Conservation (phyloP, 2,888 invertebrate species). For the Chymomyza caudatula region DNA sequence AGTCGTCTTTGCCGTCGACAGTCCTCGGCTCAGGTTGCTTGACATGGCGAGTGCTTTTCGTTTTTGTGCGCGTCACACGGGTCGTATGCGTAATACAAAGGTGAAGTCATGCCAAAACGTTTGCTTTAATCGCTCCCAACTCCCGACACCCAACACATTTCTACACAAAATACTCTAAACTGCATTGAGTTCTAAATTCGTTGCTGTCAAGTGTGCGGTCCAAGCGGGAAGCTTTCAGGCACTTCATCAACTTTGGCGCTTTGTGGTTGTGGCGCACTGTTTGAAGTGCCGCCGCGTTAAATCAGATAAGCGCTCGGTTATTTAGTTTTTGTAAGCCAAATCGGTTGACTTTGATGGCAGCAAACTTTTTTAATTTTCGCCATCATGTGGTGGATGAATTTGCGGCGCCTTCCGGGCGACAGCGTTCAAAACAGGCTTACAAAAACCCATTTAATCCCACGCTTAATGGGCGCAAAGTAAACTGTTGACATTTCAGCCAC, state of each 20-base stretch:
- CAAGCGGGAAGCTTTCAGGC: conserved; percentile 62
- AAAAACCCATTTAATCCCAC: conserved; percentile 68
- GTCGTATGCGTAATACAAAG: conserved; percentile 54
- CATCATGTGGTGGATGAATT: conserved; percentile 30
- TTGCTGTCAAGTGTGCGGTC: conserved; percentile 48
- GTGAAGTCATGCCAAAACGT: conserved; percentile 1
- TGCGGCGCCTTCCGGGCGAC: conserved; percentile 6
- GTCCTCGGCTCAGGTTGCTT: background rate
- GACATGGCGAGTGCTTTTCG: conserved; percentile 2
- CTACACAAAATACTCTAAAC: conserved; percentile 21
- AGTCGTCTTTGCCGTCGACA: background rate
- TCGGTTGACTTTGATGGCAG: conserved; percentile 43
- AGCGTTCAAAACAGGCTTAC: conserved; percentile 49
- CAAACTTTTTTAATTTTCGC: conserved; percentile 31
- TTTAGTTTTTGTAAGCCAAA: conserved; percentile 28
- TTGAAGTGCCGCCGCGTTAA: conserved; percentile 40
- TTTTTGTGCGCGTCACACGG: conserved; percentile 21
- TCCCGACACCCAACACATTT: background rate
- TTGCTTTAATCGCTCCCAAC: background rate
- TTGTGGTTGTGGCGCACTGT: background rate
- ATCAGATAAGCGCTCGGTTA: conserved; percentile 61
- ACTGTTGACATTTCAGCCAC: conserved; percentile 68
- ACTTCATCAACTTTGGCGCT: conserved; percentile 58
- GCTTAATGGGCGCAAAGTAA: conserved; percentile 68
- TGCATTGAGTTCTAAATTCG: conserved; percentile 59